A percentile compares a stretch with the other conserved stretches of the same genome.
Evolutionary conservation across 2,113 vertebrate species (phyloP).

Genomic region (Gambusia affinis): DNA sequence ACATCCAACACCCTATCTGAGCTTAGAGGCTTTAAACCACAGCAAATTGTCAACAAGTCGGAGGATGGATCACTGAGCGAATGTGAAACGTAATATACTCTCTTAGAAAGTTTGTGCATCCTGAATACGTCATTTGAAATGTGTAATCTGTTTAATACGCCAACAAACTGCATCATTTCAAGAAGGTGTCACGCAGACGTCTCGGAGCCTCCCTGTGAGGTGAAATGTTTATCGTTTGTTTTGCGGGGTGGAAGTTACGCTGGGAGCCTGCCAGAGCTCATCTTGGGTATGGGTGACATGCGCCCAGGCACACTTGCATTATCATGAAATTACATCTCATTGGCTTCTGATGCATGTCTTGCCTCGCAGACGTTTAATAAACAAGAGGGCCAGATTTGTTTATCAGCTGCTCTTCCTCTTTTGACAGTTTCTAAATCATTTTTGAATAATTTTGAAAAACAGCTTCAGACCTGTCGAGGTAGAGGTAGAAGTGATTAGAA

Average conservation of each 20-base stretch:
- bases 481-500: neutral
- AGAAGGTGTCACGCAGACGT: constrained; percentile 51
- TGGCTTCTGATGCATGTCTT: constrained; percentile 56
- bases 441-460: constrained; percentile 2
- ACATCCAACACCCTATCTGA: neutral
- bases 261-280: constrained; percentile 67
- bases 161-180: constrained; percentile 45
- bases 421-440: constrained; percentile 23
- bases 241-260: constrained; percentile 45
- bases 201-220: constrained; percentile 47
- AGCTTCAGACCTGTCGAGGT: constrained; percentile 4
- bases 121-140: constrained; percentile 24
- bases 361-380: constrained; percentile 49
- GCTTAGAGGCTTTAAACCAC: constrained; percentile 2
- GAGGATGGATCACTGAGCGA: constrained; percentile 12
- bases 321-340: constrained; percentile 66
- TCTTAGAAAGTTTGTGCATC: constrained; percentile 18
- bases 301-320: constrained; percentile 51
- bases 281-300: constrained; percentile 59
- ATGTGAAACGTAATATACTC: constrained; percentile 9
- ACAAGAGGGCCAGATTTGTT: constrained; percentile 52
- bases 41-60: constrained; percentile 7
- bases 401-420: constrained; percentile 14
- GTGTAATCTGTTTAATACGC: constrained; percentile 39
- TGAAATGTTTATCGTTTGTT: constrained; percentile 51